These are phyloP conservation scores for Uria aalge DNA, from an alignment of 2,113 vertebrate genomes.

Conservation along the genomic window DNA sequence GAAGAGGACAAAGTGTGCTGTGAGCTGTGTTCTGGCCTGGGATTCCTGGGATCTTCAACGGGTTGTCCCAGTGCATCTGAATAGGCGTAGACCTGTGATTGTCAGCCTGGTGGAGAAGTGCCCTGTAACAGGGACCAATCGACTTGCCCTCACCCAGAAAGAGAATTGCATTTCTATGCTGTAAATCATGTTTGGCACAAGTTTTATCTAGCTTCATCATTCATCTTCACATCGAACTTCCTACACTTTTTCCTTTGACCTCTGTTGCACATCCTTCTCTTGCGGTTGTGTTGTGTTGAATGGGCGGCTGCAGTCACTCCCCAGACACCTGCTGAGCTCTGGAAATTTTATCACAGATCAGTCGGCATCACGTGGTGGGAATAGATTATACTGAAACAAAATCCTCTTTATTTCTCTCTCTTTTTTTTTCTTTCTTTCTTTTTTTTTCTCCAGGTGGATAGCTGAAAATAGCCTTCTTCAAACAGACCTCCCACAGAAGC, in stretches of 20 bases:
- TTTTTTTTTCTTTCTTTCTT: neutral
- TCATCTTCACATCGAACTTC: neutral
- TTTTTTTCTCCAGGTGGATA: neutral
- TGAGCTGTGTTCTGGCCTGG: neutral
- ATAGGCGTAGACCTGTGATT: neutral
- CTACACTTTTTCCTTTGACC: neutral
- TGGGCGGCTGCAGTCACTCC: neutral
- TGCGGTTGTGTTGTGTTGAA: neutral
- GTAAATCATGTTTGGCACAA: neutral
- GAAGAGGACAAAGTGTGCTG: neutral
- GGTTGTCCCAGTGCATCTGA: neutral
- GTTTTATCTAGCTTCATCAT: neutral
- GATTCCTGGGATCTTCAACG: neutral
- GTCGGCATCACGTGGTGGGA: neutral
- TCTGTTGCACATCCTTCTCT: neutral
- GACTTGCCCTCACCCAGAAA: neutral
- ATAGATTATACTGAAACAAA: neutral
- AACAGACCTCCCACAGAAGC: conserved; percentile 12
- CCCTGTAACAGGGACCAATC: neutral
- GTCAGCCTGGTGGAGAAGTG: neutral
- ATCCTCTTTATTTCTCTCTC: neutral
- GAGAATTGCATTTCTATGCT: neutral
- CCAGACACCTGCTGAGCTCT: neutral
- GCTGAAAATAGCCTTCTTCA: conserved; percentile 23
- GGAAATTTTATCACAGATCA: neutral